These are phyloP conservation scores for Rhea americana DNA, from an alignment of 2,113 vertebrate genomes.

Conservation along the genomic window DNA sequence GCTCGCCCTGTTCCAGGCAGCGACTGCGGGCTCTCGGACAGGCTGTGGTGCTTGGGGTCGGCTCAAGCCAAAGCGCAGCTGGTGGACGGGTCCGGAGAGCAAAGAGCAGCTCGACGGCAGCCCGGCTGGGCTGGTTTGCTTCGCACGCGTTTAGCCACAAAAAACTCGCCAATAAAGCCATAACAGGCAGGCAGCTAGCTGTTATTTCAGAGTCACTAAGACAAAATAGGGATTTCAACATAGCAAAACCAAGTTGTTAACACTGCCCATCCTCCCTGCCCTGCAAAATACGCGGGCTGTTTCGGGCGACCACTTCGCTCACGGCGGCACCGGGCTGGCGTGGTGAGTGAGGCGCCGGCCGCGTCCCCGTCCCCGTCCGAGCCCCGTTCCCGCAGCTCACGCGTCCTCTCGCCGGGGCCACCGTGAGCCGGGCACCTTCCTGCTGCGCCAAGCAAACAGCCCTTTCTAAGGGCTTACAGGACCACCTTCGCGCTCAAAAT, in stretches of 20 bases:
- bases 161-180: conserved; percentile 36
- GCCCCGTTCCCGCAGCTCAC: background rate
- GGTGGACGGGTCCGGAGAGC: background rate
- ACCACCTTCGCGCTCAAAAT: conserved; percentile 34
- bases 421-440: background rate
- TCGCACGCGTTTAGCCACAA: background rate
- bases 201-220: conserved; percentile 36
- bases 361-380: fast-evolving
- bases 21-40: fast-evolving
- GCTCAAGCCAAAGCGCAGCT: background rate
- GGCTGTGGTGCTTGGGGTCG: background rate
- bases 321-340: background rate
- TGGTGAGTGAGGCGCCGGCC: fast-evolving
- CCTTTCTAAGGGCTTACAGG: conserved; percentile 32
- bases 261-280: background rate
- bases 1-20: too few species aligned
- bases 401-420: background rate
- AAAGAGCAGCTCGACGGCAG: background rate
- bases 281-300: background rate
- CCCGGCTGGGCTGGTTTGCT: background rate
- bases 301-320: fast-evolving
- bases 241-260: conserved; percentile 16
- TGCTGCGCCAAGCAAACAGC: conserved; percentile 15
- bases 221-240: background rate
- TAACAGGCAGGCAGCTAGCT: conserved; percentile 30